Base-by-base conservation (phyloP, 2,888 invertebrate genomes). In the Pilophorus perplexus region DNA sequence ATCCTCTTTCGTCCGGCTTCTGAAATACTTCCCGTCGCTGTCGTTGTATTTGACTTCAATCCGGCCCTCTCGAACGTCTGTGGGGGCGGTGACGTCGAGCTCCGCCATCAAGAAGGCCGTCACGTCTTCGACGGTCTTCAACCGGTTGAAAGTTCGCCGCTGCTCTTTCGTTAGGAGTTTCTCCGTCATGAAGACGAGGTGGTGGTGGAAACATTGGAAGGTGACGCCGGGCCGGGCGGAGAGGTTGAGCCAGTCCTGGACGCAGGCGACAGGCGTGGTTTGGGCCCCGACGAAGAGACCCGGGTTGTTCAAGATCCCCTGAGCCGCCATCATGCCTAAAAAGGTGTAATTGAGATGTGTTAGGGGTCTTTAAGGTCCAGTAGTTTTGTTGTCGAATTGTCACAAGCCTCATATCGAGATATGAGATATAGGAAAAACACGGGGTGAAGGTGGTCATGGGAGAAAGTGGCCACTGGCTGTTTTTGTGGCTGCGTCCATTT, bases 101-200 rank as follows among this genome's bases (percentile, higher is more conserved):
- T 85, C 78, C 59, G 84, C 76, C 59, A 81, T 75, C 66, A 94
- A 78, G 80, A 86, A 94, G 22, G 84, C 79, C 70, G 89, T 79
- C 23, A 93, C 88, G 72, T 83, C 81, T 60, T 83, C 78, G 74
- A 85, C 86, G 67, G 81, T 84, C 71, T 83, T 83, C 18, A 93
- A 80, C 71, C 83, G 82, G 77, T 95, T 95, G 74, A 97, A 94
- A 54, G 85, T 78, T 71, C 84, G 80, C 74, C 90, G 85, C 73
- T 90, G 85, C 55, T 82, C 78, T 73, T 86, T 88, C 0, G 85
- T 82, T 72, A 96, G 80, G 38, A 88, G 76, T 77, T 87, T 88
- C 74, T 94, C 93, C 74, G 93, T 81, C 98, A 98, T 98, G 76
- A 93, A 95, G 57, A 93, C 91, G 70, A 98, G 82, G 79, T 98